Percentiles rank a stretch among this genome's conserved stretches.
Conservation (phyloP, 2,888 invertebrate genomes). For the Drosophila gaucha region DNA sequence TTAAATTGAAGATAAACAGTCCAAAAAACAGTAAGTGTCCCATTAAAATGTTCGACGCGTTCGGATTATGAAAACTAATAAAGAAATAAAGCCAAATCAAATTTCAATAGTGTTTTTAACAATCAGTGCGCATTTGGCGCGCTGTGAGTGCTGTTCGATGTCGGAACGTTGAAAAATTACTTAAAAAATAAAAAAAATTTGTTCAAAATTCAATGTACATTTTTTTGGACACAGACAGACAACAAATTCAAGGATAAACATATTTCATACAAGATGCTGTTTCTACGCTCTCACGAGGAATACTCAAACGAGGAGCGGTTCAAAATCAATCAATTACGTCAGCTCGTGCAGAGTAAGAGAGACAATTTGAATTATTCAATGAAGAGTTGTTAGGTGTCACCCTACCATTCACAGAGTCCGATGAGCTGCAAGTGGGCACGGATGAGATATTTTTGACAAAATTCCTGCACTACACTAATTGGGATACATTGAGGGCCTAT, state of each 20-base stretch:
- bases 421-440: conserved; percentile 71
- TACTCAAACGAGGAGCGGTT: conserved; percentile 64
- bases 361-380: too few species aligned
- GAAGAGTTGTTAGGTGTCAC: too few species aligned
- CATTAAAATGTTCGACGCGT: conserved; percentile 59
- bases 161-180: conserved; percentile 32
- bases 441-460: conserved; percentile 80
- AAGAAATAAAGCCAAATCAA: conserved; percentile 41
- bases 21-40: conserved; percentile 15
- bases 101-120: conserved; percentile 34
- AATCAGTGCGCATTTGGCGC: conserved; percentile 52
- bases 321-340: conserved; percentile 70
- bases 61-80: conserved; percentile 45
- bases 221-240: background rate
- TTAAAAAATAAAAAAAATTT: conserved; percentile 4
- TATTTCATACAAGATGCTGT: conserved; percentile 54
- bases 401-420: conserved; percentile 55
- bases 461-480: conserved; percentile 70
- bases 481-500: conserved; percentile 77
- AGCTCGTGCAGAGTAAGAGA: conserved; percentile 69
- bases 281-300: conserved; percentile 55
- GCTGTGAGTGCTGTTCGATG: conserved; percentile 48
- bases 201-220: conserved; percentile 9
- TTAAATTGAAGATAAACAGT: conserved; percentile 11
- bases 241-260: background rate